Percentiles rank a stretch among this genome's conserved stretches.
phyloP scores from a whole-genome alignment of 2,888 invertebrate genomes.

The Aproaerema taeniolella region DNA sequence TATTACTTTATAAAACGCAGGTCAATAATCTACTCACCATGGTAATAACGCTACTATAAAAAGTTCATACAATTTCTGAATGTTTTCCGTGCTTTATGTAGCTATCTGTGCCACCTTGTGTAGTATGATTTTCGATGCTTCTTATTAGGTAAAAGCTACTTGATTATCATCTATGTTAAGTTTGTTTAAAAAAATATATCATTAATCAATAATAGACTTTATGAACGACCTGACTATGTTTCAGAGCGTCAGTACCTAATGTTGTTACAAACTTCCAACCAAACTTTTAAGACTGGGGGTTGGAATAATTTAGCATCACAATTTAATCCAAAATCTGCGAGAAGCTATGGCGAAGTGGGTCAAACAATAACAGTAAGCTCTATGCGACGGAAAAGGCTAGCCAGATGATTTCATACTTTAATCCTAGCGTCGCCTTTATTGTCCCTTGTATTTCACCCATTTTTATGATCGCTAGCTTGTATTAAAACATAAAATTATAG shows the following conservation, averaged over 20 bases:
- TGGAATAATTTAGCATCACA: slow-evolving; percentile 19
- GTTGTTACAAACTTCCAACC: slow-evolving; percentile 6
- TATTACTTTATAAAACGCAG: too few species aligned
- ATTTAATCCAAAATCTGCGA: slow-evolving; percentile 6
- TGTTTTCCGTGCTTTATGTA: too few species aligned
- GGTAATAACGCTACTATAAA: too few species aligned
- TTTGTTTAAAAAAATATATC: slow-evolving; percentile 8
- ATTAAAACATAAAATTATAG: too few species aligned
- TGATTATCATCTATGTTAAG: too few species aligned
- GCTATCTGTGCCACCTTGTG: too few species aligned
- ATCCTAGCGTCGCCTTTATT: slow-evolving; percentile 32
- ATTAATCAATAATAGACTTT: neutral
- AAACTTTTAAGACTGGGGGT: slow-evolving; percentile 11
- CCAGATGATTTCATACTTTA: slow-evolving; percentile 30
- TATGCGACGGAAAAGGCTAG: slow-evolving; percentile 25
- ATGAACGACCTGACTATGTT: too few species aligned
- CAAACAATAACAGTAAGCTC: slow-evolving; percentile 36
- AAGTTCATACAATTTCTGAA: too few species aligned
- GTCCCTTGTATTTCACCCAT: slow-evolving; percentile 18
- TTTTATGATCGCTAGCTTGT: too few species aligned
- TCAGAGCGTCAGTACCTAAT: slow-evolving; percentile 19
- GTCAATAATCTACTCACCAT: too few species aligned
- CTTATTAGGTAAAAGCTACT: too few species aligned
- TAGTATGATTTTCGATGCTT: too few species aligned
- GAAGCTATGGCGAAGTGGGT: slow-evolving; percentile 35